A percentile compares a stretch with the other conserved stretches of the same genome.
These are phyloP conservation scores for Ceratotherium simum DNA, from an alignment of 2,113 vertebrate species.

Conservation along the genomic window DNA sequence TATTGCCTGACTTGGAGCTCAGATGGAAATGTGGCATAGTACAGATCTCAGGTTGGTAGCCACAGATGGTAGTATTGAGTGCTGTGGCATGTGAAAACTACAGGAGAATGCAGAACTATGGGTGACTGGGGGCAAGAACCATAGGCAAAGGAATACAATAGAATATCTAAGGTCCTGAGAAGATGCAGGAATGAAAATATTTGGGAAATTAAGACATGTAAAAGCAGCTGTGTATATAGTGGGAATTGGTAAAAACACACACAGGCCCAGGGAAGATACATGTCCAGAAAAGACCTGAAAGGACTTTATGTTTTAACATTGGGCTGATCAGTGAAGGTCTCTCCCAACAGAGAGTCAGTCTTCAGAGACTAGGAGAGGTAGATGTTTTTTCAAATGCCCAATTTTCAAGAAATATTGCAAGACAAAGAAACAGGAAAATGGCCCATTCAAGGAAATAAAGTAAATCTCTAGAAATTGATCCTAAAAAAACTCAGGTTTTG, in stretches of 20 bases:
- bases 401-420: no score
- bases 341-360: no score
- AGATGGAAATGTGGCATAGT: background rate
- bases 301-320: background rate
- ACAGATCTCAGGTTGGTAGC: background rate
- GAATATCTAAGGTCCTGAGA: background rate
- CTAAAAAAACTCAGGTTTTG: no score
- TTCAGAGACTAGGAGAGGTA: no score
- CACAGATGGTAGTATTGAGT: background rate
- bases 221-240: background rate
- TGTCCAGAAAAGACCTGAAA: background rate
- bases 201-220: background rate
- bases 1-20: background rate
- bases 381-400: no score
- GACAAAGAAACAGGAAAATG: no score
- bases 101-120: background rate
- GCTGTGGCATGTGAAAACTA: background rate
- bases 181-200: background rate
- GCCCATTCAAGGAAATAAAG: no score
- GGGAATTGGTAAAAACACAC: background rate
- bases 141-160: background rate
- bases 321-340: no score
- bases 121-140: background rate
- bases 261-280: background rate
- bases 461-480: no score